These are phyloP conservation scores for Malacosoma neustria DNA, from an alignment of 2,888 invertebrate species.

Conservation along the genomic window DNA sequence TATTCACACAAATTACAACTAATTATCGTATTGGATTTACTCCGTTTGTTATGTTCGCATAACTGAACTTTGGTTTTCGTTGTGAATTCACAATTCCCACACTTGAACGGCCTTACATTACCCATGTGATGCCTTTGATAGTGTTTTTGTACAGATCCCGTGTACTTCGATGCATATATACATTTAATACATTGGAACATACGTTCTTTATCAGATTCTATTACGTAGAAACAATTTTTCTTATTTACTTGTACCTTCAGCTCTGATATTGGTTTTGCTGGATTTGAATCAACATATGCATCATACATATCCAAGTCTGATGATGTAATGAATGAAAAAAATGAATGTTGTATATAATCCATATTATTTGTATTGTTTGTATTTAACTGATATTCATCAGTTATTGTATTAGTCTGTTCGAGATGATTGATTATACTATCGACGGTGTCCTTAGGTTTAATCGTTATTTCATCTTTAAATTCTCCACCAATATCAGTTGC, in stretches of 20 bases:
- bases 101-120: slow-evolving; percentile 39
- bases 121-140: slow-evolving; percentile 48
- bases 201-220: slow-evolving; percentile 31
- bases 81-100: slow-evolving; percentile 45
- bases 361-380: too few species aligned
- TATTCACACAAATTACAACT: slow-evolving; percentile 32
- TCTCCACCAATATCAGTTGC: neutral
- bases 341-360: too few species aligned
- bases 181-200: slow-evolving; percentile 45
- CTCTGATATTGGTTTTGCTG: slow-evolving; percentile 27
- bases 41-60: slow-evolving; percentile 44
- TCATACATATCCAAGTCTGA: neutral
- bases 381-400: too few species aligned
- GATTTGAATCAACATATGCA: neutral
- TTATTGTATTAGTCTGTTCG: too few species aligned
- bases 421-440: slow-evolving; percentile 3
- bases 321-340: too few species aligned
- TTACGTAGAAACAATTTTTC: too few species aligned
- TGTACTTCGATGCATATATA: slow-evolving; percentile 37
- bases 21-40: slow-evolving; percentile 21
- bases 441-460: too few species aligned
- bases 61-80: slow-evolving; percentile 59
- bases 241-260: slow-evolving; percentile 42
- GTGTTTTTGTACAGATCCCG: slow-evolving; percentile 49
- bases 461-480: neutral